A percentile compares a stretch with the other conserved stretches of the same genome.
Conservation (phyloP, 2,888 invertebrate species). For the Lasioglossum villosulum region DNA sequence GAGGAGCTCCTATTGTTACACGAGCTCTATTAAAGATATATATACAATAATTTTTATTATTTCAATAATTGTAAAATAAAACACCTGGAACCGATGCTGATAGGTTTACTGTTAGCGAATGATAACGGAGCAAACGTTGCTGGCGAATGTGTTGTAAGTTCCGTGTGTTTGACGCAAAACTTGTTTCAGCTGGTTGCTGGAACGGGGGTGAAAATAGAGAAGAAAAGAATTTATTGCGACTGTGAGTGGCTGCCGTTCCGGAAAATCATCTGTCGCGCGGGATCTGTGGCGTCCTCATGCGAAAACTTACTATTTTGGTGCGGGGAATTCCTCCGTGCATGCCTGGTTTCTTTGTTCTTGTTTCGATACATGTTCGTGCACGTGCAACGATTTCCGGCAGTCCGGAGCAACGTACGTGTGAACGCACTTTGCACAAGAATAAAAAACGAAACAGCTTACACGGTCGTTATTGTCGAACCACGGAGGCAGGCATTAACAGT, state of each 20-base stretch:
- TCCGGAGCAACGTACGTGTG: slow-evolving; percentile 58
- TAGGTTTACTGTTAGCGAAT: no score
- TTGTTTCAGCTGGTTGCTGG: neutral
- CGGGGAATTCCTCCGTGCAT: slow-evolving; percentile 51
- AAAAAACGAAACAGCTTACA: slow-evolving; percentile 10
- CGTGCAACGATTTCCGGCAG: slow-evolving; percentile 58
- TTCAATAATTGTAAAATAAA: no score
- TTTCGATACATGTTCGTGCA: slow-evolving; percentile 42
- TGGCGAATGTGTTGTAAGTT: no score
- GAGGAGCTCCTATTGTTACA: no score
- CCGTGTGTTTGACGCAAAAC: neutral
- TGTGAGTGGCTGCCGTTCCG: slow-evolving; percentile 17
- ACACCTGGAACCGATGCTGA: no score
- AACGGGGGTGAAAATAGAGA: slow-evolving; percentile 26
- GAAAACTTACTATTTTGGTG: slow-evolving; percentile 51
- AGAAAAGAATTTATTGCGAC: slow-evolving; percentile 4
- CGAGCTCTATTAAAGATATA: no score
- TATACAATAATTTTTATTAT: no score
- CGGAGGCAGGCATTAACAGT: neutral
- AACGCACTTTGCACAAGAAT: slow-evolving; percentile 54
- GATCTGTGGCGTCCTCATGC: neutral
- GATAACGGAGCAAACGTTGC: neutral
- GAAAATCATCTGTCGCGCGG: slow-evolving; percentile 33
- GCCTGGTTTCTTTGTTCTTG: slow-evolving; percentile 55
- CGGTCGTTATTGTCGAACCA: slow-evolving; percentile 10